A percentile compares a stretch with the other conserved stretches of the same genome.
These are phyloP conservation scores for Ictalurus punctatus DNA, from an alignment of 2,113 vertebrate species.

Conservation along the genomic window DNA sequence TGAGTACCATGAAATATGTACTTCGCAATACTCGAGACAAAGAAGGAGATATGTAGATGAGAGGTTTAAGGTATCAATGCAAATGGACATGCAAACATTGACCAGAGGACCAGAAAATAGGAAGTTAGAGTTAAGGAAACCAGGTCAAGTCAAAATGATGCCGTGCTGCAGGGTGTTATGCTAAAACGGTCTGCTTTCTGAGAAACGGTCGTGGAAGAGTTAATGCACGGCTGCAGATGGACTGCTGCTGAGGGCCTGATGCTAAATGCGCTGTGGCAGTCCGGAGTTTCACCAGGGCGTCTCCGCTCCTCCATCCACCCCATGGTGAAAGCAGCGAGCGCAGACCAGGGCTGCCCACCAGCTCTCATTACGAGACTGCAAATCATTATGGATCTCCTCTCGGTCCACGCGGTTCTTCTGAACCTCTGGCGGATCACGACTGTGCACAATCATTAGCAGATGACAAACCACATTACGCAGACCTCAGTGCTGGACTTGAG, in stretches of 20 bases:
- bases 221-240: slow-evolving; percentile 31
- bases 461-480: slow-evolving; percentile 62
- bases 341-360: slow-evolving; percentile 46
- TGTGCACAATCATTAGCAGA: slow-evolving; percentile 62
- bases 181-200: slow-evolving; percentile 8
- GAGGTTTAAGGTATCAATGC: neutral
- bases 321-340: slow-evolving; percentile 19
- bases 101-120: neutral
- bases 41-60: neutral
- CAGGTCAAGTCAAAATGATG: neutral
- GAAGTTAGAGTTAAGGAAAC: neutral
- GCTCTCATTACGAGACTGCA: slow-evolving; percentile 55
- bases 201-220: slow-evolving; percentile 29
- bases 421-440: slow-evolving; percentile 48
- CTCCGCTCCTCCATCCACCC: slow-evolving; percentile 36
- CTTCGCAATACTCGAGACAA: neutral
- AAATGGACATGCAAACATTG: neutral
- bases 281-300: slow-evolving; percentile 33
- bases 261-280: slow-evolving; percentile 47
- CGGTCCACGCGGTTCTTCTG: slow-evolving; percentile 22
- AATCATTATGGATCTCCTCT: slow-evolving; percentile 60
- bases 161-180: neutral
- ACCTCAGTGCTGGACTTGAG: slow-evolving; percentile 36
- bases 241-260: slow-evolving; percentile 40
- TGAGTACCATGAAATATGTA: neutral